Conservation (phyloP, 2,888 invertebrate species). For the Apamea epomidion region DNA sequence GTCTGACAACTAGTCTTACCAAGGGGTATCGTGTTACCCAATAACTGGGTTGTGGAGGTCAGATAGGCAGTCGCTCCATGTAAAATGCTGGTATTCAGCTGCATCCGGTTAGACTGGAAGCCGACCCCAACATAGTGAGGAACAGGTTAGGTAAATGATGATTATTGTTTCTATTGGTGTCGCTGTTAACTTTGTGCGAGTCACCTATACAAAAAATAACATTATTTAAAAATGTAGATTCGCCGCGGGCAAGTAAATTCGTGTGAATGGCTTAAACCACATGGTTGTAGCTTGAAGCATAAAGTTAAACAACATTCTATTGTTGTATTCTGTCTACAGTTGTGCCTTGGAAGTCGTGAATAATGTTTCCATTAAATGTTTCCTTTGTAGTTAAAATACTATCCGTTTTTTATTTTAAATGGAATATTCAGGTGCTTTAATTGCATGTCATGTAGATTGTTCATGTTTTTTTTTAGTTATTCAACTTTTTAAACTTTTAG, state of each 20-base stretch:
- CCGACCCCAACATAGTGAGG: too few relatives aligned
- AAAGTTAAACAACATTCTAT: constrained; percentile 4
- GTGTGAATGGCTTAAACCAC: neutral
- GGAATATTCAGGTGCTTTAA: neutral
- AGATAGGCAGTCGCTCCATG: too few relatives aligned
- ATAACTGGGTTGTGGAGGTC: too few relatives aligned
- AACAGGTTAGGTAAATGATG: too few relatives aligned
- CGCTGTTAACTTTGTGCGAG: neutral
- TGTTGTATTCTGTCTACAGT: constrained; percentile 1
- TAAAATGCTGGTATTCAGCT: too few relatives aligned
- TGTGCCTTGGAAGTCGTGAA: constrained; percentile 12
- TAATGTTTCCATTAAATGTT: constrained; percentile 5
- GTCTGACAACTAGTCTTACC: too few relatives aligned
- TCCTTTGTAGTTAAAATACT: neutral
- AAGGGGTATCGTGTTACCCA: too few relatives aligned
- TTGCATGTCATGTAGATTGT: neutral
- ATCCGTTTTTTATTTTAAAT: constrained; percentile 4
- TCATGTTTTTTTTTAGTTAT: neutral
- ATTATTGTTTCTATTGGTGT: too few relatives aligned
- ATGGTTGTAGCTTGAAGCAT: neutral
- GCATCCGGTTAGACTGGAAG: too few relatives aligned
- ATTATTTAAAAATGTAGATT: too few relatives aligned
- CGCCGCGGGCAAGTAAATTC: neutral
- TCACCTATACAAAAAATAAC: neutral
- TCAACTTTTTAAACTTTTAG: neutral